Base-by-base conservation (phyloP, 2,113 vertebrate species). In the Syngnathus typhle region DNA sequence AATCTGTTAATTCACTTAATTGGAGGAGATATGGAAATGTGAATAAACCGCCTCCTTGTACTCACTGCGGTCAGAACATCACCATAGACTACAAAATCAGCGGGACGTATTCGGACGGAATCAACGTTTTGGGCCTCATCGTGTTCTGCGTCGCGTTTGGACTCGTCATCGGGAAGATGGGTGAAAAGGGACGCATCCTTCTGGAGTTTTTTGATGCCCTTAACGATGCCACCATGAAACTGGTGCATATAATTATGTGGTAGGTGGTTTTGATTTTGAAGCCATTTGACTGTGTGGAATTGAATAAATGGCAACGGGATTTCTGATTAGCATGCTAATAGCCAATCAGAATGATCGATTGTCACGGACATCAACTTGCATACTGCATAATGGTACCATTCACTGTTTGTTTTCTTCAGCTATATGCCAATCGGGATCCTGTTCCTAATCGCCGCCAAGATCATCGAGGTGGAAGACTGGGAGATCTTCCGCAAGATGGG, bases 231-330 rank as follows among this genome's bases (percentile, higher is more conserved):
- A 99, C 96, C 39, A 99, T 99, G 96, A 93, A 91, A 81, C 91
- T 99, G 8, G 95, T 99, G 69, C 94, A 97, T 63, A 95, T 98
- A 75, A 95, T 99, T 66, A 98, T 99, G 96, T 98, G 95, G 96
- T 99, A 88, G 85, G 95, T 85, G 13, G 15, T n/a, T 51, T 51
- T 8, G 0, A n/a, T 52, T 52, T 9, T 19, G 0, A 52, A 21
- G 7, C 19, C n/a, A 52, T 52, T 52, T 52, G 49, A 7, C 18
- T n/a, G 19, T 52, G 7, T 10, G 9, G 49, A n/a, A 52, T 21
- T 32, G 19, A 21, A 46, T 12, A 46, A 46, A 15, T 4, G 44
- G 27, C 27, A 32, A 32, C 27, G 27, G 27, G 27, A 3, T 32
- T 32, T 32, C 41, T 43, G 41, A 43, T 43, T 43, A 3, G 11